Evolutionary conservation across 1,140 invertebrate species (phyloP).

Genomic region (Holcopasites calliopsidis): DNA sequence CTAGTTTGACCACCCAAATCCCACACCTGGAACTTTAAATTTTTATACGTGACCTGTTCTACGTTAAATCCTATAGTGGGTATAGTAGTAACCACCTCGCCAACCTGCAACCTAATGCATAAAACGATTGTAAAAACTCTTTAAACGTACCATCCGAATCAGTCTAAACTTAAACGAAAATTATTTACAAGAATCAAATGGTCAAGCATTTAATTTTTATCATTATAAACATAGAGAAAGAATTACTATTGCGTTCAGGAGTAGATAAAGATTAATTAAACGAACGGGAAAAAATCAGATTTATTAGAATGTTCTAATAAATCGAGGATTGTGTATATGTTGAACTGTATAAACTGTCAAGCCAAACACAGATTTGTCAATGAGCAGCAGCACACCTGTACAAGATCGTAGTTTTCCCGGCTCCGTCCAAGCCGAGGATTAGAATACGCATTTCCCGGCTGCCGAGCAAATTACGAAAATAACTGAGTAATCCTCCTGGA

Average conservation of each 20-base stretch:
- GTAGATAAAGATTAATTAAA: too few relatives aligned
- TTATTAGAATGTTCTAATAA: too few relatives aligned
- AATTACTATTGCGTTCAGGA: too few relatives aligned
- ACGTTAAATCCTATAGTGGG: conserved; percentile 99
- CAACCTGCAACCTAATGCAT: conserved; percentile 91
- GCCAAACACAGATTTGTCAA: conserved; percentile 25
- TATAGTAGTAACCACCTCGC: conserved; percentile 99
- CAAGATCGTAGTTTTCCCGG: conserved; percentile 99
- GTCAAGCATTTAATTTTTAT: background rate
- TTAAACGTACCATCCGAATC: background rate
- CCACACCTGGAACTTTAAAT: conserved; percentile 98
- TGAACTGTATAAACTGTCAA: conserved; percentile 46
- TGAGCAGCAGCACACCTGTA: conserved; percentile 84
- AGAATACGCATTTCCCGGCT: conserved; percentile 98
- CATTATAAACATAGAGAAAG: background rate
- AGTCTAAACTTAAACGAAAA: background rate
- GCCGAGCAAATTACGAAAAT: conserved; percentile 95
- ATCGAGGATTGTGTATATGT: background rate
- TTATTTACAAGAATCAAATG: background rate
- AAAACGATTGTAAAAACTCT: conserved; percentile 1
- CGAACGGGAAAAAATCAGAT: too few relatives aligned
- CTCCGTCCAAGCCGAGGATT: conserved; percentile 98
- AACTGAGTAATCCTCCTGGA: conserved; percentile 96
- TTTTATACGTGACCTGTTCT: conserved; percentile 97
- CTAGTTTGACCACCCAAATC: conserved; percentile 99